Evolutionary conservation across 2,113 vertebrate species (phyloP).

Genomic region (Gymnogyps californianus): DNA sequence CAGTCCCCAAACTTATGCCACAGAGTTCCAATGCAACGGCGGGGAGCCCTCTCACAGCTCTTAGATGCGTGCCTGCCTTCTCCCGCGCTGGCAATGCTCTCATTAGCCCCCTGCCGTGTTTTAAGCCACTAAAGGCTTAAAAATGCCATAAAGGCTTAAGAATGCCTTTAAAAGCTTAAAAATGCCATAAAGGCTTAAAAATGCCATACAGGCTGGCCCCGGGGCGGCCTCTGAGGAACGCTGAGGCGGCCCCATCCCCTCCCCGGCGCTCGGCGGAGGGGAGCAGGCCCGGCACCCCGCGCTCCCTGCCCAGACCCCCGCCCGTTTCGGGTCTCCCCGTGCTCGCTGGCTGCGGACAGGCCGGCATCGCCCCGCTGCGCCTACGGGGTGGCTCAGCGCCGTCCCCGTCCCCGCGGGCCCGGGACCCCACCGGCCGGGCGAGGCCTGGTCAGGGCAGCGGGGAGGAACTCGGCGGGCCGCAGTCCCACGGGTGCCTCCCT

Average conservation of each 20-base stretch:
- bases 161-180: background rate
- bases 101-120: background rate
- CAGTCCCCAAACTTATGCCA: no score
- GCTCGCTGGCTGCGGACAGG: background rate
- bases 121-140: background rate
- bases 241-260: background rate
- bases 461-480: background rate
- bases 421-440: background rate
- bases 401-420: background rate
- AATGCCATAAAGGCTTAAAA: background rate
- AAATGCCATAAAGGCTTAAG: background rate
- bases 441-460: background rate
- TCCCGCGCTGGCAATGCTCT: background rate
- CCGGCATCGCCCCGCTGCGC: no score
- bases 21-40: rapidly evolving
- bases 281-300: background rate
- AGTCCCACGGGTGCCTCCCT: background rate
- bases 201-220: background rate
- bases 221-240: no score
- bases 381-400: background rate
- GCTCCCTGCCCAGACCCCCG: background rate
- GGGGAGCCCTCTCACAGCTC: background rate
- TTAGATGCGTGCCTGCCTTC: rapidly evolving
- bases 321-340: no score
- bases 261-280: background rate